These are phyloP conservation scores for Perodicticus potto DNA, from an alignment of 2,797 vertebrate genomes.

Conservation along the genomic window DNA sequence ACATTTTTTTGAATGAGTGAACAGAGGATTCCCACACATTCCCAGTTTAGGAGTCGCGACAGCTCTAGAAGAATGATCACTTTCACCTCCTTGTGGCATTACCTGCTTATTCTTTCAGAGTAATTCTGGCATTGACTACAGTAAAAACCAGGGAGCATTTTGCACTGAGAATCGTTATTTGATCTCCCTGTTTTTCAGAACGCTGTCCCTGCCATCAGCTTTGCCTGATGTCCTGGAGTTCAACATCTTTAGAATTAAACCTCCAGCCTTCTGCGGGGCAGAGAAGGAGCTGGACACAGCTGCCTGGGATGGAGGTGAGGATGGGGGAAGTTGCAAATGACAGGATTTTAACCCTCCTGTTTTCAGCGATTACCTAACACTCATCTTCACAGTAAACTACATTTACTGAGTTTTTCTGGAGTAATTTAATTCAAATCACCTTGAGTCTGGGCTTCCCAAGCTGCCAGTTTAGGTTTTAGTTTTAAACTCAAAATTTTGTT, in stretches of 20 bases:
- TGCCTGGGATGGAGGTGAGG: background rate
- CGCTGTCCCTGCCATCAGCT: background rate
- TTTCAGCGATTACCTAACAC: background rate
- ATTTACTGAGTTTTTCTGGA: background rate
- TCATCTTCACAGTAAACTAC: background rate
- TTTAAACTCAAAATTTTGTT: conserved; percentile 18
- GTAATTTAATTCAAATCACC: background rate
- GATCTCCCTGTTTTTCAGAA: conserved; percentile 17
- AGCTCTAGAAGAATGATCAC: conserved; percentile 18
- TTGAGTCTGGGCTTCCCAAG: background rate
- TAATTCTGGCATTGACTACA: conserved; percentile 36
- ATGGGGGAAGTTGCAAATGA: background rate
- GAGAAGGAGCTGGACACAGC: background rate
- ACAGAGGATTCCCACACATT: conserved; percentile 16
- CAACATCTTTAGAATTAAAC: conserved; percentile 22
- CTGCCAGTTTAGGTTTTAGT: background rate
- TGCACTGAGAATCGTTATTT: conserved; percentile 24
- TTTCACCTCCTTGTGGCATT: conserved; percentile 44
- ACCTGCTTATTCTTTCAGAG: conserved; percentile 45
- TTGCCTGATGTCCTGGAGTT: conserved; percentile 43
- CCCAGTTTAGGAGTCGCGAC: conserved; percentile 13
- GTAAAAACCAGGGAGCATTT: conserved; percentile 29
- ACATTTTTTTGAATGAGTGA: background rate
- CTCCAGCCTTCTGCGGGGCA: background rate
- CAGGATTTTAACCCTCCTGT: background rate